phyloP scores from a whole-genome alignment of 2,113 vertebrate genomes.

The Epinephelus moara region DNA sequence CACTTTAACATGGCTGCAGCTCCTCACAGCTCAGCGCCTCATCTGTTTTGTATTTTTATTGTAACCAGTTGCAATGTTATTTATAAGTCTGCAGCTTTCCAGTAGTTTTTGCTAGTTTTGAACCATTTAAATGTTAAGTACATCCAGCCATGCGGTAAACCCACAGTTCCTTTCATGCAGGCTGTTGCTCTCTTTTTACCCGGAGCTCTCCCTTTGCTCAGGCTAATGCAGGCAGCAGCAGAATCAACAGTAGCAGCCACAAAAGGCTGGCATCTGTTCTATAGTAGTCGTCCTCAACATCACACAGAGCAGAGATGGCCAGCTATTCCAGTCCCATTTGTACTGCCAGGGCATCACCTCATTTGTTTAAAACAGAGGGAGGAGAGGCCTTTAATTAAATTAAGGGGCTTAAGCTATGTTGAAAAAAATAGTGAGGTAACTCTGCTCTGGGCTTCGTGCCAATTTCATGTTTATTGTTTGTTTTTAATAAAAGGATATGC shows the following conservation, averaged over 20 bases:
- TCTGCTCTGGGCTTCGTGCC: constrained; percentile 64
- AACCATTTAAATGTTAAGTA: constrained; percentile 93
- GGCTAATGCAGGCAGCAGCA: constrained; percentile 74
- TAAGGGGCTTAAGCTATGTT: constrained; percentile 44
- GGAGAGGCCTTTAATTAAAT: constrained; percentile 72
- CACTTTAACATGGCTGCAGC: constrained; percentile 76
- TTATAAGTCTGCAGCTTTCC: constrained; percentile 95
- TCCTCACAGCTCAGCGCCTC: constrained; percentile 82
- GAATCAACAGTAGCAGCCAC: constrained; percentile 81
- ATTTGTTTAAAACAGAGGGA: constrained; percentile 70
- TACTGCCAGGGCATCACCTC: constrained; percentile 72
- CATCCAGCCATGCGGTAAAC: constrained; percentile 94
- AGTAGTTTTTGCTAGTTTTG: constrained; percentile 91
- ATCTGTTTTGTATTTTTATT: constrained; percentile 94
- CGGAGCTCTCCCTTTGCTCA: constrained; percentile 63
- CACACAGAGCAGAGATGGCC: constrained; percentile 60
- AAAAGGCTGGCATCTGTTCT: constrained; percentile 74
- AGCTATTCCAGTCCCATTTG: constrained; percentile 60
- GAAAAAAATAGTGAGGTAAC: constrained; percentile 42
- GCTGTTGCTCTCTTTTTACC: constrained; percentile 79
- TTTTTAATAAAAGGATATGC: constrained; percentile 61
- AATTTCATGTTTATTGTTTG: constrained; percentile 65
- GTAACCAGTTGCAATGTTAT: constrained; percentile 95
- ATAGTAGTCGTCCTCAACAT: constrained; percentile 57
- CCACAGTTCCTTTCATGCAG: constrained; percentile 90